These are phyloP conservation scores for Orchesellides sinensis DNA, from an alignment of 2,888 invertebrate genomes.

Conservation along the genomic window DNA sequence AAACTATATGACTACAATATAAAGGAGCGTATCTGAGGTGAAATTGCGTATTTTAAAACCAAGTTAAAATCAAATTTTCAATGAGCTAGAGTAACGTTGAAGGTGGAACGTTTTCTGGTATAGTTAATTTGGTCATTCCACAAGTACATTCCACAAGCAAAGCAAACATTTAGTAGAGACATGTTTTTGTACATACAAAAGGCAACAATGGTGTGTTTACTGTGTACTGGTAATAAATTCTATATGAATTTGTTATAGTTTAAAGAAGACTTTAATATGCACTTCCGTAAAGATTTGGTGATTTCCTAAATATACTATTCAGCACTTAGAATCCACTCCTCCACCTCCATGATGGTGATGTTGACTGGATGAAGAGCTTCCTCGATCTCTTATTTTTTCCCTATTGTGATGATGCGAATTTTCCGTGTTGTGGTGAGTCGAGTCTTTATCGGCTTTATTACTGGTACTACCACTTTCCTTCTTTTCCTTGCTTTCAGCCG, in stretches of 20 bases:
- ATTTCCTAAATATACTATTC: background rate
- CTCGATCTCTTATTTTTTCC: slow-evolving; percentile 31
- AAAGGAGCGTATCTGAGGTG: too few species aligned
- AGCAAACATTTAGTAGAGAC: background rate
- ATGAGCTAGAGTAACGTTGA: too few species aligned
- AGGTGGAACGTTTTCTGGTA: too few species aligned
- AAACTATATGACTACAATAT: too few species aligned
- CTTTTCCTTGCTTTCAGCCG: slow-evolving; percentile 58
- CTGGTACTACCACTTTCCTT: slow-evolving; percentile 2
- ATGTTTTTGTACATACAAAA: slow-evolving; percentile 24
- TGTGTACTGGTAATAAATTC: background rate
- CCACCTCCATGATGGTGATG: slow-evolving; percentile 27
- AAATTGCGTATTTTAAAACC: too few species aligned
- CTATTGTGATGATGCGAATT: slow-evolving; percentile 15
- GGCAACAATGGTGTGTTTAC: slow-evolving; percentile 38
- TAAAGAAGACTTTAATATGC: background rate
- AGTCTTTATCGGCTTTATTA: slow-evolving; percentile 36
- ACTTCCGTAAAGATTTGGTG: background rate
- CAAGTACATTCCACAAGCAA: too few species aligned
- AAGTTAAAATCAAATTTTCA: too few species aligned
- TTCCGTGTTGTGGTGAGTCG: slow-evolving; percentile 16
- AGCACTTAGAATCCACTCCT: slow-evolving; percentile 42
- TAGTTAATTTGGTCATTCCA: too few species aligned
- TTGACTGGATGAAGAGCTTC: slow-evolving; percentile 33
- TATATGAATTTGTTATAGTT: background rate